Percentiles rank a stretch among this genome's conserved stretches.
Conservation (phyloP, 1,140 invertebrate genomes). For the Neuroterus valhalla region DNA sequence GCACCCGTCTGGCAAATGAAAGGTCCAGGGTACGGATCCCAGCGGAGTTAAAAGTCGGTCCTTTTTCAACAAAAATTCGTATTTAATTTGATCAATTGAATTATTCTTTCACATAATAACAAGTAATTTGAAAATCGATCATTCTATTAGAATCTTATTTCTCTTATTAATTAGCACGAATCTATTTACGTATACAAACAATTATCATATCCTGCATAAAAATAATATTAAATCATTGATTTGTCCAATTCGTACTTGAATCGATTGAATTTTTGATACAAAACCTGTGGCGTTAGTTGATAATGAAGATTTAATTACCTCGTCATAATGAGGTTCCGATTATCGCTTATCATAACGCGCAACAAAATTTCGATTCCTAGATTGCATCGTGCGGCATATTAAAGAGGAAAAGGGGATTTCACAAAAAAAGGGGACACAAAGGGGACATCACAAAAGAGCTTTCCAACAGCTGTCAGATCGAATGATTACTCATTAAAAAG, state of each 20-base stretch:
- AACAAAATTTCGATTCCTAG: slow-evolving; percentile 5
- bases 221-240: background rate
- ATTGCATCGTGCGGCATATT: slow-evolving; percentile 5
- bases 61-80: no score
- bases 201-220: slow-evolving; percentile 1
- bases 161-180: background rate
- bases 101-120: no score
- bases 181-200: background rate
- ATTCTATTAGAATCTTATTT: no score
- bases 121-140: no score
- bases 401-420: background rate
- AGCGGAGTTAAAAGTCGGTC: no score
- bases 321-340: slow-evolving; percentile 12
- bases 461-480: background rate
- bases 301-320: slow-evolving; percentile 22
- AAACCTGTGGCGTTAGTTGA: slow-evolving; percentile 11
- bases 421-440: no score
- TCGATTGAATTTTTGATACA: background rate
- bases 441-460: background rate
- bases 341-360: background rate
- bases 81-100: no score
- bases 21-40: no score
- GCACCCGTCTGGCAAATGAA: no score
- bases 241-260: no score
- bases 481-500: background rate